Percentiles rank a stretch among this genome's conserved stretches.
Evolutionary conservation across 2,113 vertebrate species (phyloP).

Genomic region (Drymodes brunneopygia): DNA sequence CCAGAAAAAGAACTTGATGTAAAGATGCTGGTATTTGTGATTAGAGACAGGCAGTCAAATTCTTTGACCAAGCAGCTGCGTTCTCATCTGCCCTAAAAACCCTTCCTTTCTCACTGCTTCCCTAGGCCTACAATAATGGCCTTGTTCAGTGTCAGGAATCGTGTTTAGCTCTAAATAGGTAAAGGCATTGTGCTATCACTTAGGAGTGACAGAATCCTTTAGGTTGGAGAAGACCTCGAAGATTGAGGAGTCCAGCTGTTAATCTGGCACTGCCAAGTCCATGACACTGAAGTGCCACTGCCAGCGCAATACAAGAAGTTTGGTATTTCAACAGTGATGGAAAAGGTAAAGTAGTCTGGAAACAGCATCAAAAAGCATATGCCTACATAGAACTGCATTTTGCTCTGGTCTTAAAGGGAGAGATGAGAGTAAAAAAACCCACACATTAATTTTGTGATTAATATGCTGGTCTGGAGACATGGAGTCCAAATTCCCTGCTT

Average conservation of each 20-base stretch:
- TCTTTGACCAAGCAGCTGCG: neutral
- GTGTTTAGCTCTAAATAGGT: neutral
- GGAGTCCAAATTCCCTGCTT: neutral
- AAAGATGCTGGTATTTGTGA: neutral
- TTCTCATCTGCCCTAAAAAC: neutral
- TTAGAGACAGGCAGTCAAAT: neutral
- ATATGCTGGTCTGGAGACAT: neutral
- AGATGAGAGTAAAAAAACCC: neutral
- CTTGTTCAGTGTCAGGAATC: neutral
- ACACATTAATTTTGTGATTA: neutral
- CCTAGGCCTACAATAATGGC: neutral
- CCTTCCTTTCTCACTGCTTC: neutral
- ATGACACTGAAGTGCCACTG: neutral
- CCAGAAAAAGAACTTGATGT: neutral
- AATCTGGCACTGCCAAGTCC: neutral
- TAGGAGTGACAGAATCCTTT: neutral
- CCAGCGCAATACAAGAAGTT: rapidly evolving
- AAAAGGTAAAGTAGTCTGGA: neutral
- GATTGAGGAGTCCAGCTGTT: neutral
- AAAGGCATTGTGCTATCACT: neutral
- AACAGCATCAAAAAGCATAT: neutral
- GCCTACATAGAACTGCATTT: neutral
- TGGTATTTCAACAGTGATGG: neutral
- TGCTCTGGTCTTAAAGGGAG: neutral
- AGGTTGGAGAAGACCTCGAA: neutral